Percentiles rank a stretch among this genome's conserved stretches.
phyloP scores from a whole-genome alignment of 2,888 invertebrate genomes.

The Hesperia comma region DNA sequence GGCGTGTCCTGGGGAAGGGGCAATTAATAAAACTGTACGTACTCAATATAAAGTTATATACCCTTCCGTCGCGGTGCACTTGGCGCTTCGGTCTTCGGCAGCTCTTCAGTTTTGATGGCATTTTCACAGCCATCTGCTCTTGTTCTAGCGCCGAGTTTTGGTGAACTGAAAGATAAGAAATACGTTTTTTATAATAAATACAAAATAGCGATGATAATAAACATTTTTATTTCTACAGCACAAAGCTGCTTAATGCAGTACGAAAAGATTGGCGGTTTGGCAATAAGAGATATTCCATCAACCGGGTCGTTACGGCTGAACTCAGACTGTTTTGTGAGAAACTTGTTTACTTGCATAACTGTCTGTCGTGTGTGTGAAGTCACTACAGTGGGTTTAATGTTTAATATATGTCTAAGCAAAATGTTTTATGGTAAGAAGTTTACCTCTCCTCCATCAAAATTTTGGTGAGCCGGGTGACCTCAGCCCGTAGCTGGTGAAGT shows the following conservation, averaged over 20 bases:
- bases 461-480: slow-evolving; percentile 75
- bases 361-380: too few species aligned
- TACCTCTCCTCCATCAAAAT: slow-evolving; percentile 72
- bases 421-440: not conserved
- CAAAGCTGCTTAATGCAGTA: too few species aligned
- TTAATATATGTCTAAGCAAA: too few species aligned
- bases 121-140: slow-evolving; percentile 76
- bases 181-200: not conserved
- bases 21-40: slow-evolving; percentile 33
- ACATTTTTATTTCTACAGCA: too few species aligned
- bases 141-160: slow-evolving; percentile 70
- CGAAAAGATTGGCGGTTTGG: not conserved
- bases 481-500: slow-evolving; percentile 64
- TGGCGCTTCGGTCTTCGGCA: slow-evolving; percentile 46
- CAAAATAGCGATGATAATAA: too few species aligned
- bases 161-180: slow-evolving; percentile 52
- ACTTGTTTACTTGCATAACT: too few species aligned
- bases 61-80: slow-evolving; percentile 66
- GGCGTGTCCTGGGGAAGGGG: slow-evolving; percentile 26
- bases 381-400: too few species aligned
- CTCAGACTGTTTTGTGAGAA: too few species aligned
- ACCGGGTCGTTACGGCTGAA: too few species aligned
- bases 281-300: too few species aligned
- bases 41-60: slow-evolving; percentile 52
- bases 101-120: slow-evolving; percentile 49